phyloP scores from a whole-genome alignment of 2,797 vertebrate genomes.

The Tinamus major region DNA sequence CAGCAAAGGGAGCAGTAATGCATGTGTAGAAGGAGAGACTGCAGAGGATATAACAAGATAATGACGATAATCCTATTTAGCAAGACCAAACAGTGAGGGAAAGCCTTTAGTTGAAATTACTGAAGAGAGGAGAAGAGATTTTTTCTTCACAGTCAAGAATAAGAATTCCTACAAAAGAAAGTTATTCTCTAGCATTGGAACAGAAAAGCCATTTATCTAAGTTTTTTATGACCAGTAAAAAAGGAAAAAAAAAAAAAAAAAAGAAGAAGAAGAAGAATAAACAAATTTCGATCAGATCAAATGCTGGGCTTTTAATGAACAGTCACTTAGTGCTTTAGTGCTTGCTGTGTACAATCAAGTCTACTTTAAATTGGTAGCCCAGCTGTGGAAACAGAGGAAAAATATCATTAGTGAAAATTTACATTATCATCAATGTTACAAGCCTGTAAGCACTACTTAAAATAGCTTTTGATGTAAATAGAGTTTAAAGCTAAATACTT shows the following conservation, averaged over 20 bases:
- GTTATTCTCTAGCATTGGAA: not conserved
- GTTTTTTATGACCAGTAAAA: not conserved
- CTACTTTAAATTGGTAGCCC: not conserved
- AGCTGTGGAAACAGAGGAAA: not conserved
- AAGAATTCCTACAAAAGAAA: not conserved
- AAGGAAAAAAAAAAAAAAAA: not conserved
- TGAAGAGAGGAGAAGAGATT: not conserved
- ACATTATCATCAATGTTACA: not conserved
- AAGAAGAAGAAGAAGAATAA: not conserved
- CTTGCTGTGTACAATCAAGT: not conserved
- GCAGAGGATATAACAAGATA: constrained; percentile 27
- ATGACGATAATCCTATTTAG: constrained; percentile 46
- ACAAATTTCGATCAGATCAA: not conserved
- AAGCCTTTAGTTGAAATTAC: not conserved
- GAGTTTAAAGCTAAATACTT: not conserved
- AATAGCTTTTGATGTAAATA: not conserved
- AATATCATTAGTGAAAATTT: not conserved
- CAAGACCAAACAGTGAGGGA: constrained; percentile 20
- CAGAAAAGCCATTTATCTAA: not conserved
- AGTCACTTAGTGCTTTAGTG: not conserved
- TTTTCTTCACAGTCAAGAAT: not conserved
- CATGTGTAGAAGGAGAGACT: not conserved
- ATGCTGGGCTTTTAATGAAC: not conserved
- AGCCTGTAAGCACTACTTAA: not conserved
- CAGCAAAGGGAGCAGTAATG: not conserved